phyloP scores from a whole-genome alignment of 2,888 invertebrate genomes.

The Drosophila monieri region DNA sequence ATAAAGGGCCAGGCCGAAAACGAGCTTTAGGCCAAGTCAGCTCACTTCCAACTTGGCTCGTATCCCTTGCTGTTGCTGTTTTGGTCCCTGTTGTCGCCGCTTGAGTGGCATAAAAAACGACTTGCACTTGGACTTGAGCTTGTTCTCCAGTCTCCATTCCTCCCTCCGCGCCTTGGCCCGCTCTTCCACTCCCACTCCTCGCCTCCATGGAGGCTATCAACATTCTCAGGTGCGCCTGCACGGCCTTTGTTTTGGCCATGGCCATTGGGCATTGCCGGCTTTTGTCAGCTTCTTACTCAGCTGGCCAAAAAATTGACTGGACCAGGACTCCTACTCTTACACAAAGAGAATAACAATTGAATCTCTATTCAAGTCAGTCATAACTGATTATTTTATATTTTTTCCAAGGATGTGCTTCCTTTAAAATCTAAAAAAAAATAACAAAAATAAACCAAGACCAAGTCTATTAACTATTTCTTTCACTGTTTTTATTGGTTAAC shows the following conservation, averaged over 20 bases:
- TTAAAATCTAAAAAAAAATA: background rate
- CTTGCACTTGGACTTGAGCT: conserved; percentile 71
- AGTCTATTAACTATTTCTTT: conserved; percentile 2
- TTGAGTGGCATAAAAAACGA: conserved; percentile 78
- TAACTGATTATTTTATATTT: no score
- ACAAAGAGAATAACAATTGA: conserved; percentile 18
- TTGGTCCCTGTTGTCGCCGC: conserved; percentile 54
- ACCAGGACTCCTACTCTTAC: conserved; percentile 14
- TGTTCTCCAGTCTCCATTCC: conserved; percentile 11
- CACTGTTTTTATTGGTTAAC: conserved; percentile 47
- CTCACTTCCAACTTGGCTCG: conserved; percentile 20
- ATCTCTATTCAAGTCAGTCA: background rate
- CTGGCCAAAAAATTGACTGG: conserved; percentile 65
- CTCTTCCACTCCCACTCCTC: conserved; percentile 27
- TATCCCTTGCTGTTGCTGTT: conserved; percentile 54
- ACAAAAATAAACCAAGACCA: background rate
- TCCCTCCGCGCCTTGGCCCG: background rate
- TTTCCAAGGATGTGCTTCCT: no score
- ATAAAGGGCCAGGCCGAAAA: conserved; percentile 65
- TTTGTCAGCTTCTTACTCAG: conserved; percentile 55
- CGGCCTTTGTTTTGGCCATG: conserved; percentile 64
- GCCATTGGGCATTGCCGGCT: conserved; percentile 62
- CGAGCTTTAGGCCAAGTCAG: conserved; percentile 14
- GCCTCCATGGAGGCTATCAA: conserved; percentile 81
- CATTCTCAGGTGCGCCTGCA: conserved; percentile 83